A percentile compares a stretch with the other conserved stretches of the same genome.
Conservation (phyloP, 2,888 invertebrate species). For the Xestoiulus laeticollis region DNA sequence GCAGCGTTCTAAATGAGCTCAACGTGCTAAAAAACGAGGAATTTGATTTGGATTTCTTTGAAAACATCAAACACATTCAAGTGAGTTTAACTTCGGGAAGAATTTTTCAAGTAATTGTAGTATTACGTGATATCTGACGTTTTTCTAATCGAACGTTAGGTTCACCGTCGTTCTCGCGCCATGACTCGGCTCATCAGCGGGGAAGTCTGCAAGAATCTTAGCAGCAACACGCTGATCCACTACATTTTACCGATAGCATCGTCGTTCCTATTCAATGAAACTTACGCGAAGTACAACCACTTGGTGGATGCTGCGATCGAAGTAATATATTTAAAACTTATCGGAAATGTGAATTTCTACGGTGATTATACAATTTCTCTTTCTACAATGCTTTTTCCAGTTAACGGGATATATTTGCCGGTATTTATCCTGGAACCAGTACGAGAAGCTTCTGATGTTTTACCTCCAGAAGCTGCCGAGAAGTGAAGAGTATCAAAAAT, state of each 20-base stretch:
- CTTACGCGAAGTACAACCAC: constrained; percentile 78
- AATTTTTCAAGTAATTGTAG: too few relatives aligned
- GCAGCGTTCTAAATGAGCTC: constrained; percentile 52
- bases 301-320: constrained; percentile 87
- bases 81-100: constrained; percentile 55
- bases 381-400: constrained; percentile 56
- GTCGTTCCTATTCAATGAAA: constrained; percentile 80
- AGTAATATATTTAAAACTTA: constrained; percentile 56
- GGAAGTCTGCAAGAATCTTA: constrained; percentile 71
- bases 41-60: constrained; percentile 91
- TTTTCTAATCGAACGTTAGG: constrained; percentile 67
- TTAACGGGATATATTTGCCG: constrained; percentile 79
- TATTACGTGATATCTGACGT: too few relatives aligned
- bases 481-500: constrained; percentile 73
- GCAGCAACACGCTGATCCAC: constrained; percentile 78
- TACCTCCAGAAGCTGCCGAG: constrained; percentile 80
- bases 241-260: constrained; percentile 86
- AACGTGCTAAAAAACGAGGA: constrained; percentile 76
- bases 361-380: neutral
- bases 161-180: constrained; percentile 85
- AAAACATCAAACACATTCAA: constrained; percentile 82
- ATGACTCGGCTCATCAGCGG: constrained; percentile 71
- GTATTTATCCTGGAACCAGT: constrained; percentile 88
- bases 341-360: neutral
- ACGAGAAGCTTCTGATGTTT: constrained; percentile 80